Evolutionary conservation across 2,888 invertebrate genomes (phyloP).

Genomic region (Selenia dentaria): DNA sequence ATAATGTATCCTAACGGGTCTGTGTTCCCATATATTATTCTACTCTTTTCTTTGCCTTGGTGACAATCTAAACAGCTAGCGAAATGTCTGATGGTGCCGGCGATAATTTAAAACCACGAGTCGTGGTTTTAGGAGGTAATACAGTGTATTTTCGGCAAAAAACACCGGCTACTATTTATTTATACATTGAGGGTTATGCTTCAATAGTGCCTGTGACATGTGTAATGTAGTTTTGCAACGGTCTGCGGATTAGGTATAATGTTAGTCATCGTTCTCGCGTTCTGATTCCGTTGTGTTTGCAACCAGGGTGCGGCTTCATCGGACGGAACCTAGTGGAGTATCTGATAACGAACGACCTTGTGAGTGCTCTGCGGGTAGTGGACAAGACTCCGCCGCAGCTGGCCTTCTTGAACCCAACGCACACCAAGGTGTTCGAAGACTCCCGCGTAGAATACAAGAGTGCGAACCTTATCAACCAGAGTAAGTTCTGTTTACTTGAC

Average conservation of each 20-base stretch:
- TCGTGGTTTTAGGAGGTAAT: slow-evolving; percentile 78
- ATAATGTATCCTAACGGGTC: no score
- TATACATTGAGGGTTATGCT: no score
- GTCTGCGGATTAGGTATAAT: slow-evolving; percentile 46
- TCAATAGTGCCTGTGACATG: no score
- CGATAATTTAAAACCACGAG: slow-evolving; percentile 76
- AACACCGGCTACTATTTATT: background rate
- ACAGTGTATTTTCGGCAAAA: slow-evolving; percentile 5
- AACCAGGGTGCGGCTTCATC: slow-evolving; percentile 96
- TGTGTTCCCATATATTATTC: no score
- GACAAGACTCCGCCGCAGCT: slow-evolving; percentile 97
- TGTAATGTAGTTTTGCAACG: slow-evolving; percentile 55
- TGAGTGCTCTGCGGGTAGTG: slow-evolving; percentile 90
- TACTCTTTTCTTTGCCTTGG: no score
- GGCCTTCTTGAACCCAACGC: slow-evolving; percentile 93
- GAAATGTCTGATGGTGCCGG: slow-evolving; percentile 76
- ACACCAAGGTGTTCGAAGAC: slow-evolving; percentile 89
- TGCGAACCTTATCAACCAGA: slow-evolving; percentile 95
- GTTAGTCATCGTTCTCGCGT: slow-evolving; percentile 66
- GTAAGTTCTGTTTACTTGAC: slow-evolving; percentile 77
- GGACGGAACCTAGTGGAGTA: slow-evolving; percentile 94
- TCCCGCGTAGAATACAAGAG: slow-evolving; percentile 94
- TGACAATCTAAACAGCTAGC: no score
- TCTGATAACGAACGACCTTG: slow-evolving; percentile 90
- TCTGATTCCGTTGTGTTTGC: slow-evolving; percentile 47